Base-by-base conservation (phyloP, 2,113 vertebrate species). In the Spea bombifrons region DNA sequence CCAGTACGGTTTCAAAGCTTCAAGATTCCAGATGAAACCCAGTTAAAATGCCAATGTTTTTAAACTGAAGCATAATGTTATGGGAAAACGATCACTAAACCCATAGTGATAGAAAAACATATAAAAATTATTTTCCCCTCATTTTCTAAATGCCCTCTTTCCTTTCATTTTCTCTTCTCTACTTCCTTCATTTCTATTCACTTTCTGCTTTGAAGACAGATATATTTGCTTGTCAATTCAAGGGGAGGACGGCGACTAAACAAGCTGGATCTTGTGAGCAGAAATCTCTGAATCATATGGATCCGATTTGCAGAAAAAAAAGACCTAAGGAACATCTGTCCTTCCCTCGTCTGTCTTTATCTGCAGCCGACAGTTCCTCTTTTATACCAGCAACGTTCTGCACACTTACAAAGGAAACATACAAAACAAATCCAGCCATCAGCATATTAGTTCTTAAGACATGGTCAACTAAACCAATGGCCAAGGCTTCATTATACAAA, bases 211-310 rank as follows among this genome's bases (percentile, higher is more conserved):
- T 84, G 67, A 82, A 88, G 75, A 86, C 87, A 81, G 84, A 90
- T 88, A 30, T 30, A 88, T 86, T 88, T 88, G 80, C 89, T 90
- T 89, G 88, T 89, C 91, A 89, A 90, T 92, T 93, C 92, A 94
- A 92, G 92, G 92, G 86, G 91, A 92, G 89, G 89, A 90, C 88
- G 89, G 87, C 88, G 88, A 88, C 88, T 82, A 82, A 85, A 87
- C 90, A 85, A 88, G 89, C 85, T 47, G 81, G 88, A 88, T 89
- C 88, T 89, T 85, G 87, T 0, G 86, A 89, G 87, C 86, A 85
- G 91, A 91, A 92, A 90, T 89, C 89, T 92, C 88, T 85, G 85
- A 72, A 88, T 88, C 88, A 87, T 83, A 83, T 89, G 84, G 84
- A 88, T 87, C 85, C 85, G 83, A 86, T 85, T 85, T 85, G 82